Conservation (phyloP, 2,888 invertebrate species). For the Cactoblastis cactorum region DNA sequence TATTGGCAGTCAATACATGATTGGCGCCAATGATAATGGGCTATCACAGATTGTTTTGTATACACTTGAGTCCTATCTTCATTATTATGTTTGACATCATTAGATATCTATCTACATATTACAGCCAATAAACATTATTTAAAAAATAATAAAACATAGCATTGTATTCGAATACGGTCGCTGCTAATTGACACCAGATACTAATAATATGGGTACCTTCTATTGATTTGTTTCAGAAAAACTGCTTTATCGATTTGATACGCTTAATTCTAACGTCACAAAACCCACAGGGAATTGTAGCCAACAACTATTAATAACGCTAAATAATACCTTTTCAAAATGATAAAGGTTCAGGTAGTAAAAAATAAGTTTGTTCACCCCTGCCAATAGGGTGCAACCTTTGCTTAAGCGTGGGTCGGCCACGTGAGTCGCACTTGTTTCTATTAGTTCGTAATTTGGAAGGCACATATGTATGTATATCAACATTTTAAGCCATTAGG, state of each 20-base stretch:
- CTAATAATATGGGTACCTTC: background rate
- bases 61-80: too few relatives aligned
- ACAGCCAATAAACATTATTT: too few relatives aligned
- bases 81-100: too few relatives aligned
- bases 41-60: background rate
- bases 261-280: conserved; percentile 9
- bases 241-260: conserved; percentile 2
- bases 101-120: too few relatives aligned
- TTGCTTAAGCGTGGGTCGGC: conserved; percentile 16
- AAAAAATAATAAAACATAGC: background rate
- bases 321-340: conserved; percentile 10
- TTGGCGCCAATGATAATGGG: background rate
- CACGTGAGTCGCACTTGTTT: conserved; percentile 55
- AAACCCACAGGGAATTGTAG: conserved; percentile 12
- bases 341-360: conserved; percentile 11
- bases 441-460: conserved; percentile 58
- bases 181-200: background rate
- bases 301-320: conserved; percentile 9
- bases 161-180: too few relatives aligned
- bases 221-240: conserved; percentile 3
- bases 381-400: conserved; percentile 35
- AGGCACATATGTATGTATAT: conserved; percentile 53
- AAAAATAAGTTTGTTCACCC: conserved; percentile 54
- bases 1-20: background rate
- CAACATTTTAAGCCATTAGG: conserved; percentile 61